Evolutionary conservation across 2,888 invertebrate genomes (phyloP), one percentile per base, ranked within the genome.

Genomic region (Drosophila meridionalis): DNA sequence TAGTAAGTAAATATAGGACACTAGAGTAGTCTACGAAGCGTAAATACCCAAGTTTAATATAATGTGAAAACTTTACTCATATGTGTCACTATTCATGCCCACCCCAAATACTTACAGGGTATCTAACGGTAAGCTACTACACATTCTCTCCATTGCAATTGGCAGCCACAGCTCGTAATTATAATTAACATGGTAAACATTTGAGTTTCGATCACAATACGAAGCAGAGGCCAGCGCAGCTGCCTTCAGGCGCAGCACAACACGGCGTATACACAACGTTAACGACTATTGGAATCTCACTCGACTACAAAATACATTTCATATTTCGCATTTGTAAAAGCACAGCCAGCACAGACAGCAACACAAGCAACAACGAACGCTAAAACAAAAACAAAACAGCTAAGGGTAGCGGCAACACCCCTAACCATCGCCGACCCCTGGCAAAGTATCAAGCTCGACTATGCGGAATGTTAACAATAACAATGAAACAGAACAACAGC

Each of bases 391-490:
- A 74, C 72, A 82, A 76, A 45, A 11, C 26, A 26, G 43, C 57
- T 68, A 9, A 40, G 43, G 50, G 43, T 26, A 47, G 50, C 40
- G 28, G 48, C 56, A 20, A 34, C 48, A 36, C 30, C 26, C 26
- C 36, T 1, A 47, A 28, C n/a, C 32, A 20, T 1, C 34, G 11
- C 34, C 9, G 12, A 1, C 45, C 38, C 56, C 7, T 12, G 11
- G 56, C 56, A 40, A 68, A 69, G 73, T 76, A 76, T 64, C 58
- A 67, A 73, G 43, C 73, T 80, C 76, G 72, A 69, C 84, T 80
- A 56, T 70, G 78, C 74, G 68, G 73, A 87, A 85, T 83, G 82
- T 87, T 81, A 83, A 89, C 89, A 89, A 77, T 87, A 83, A 80
- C 83, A 85, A 81, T 76, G 82, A 73, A 85, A 79, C 63, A 72